Conservation (phyloP, 2,888 invertebrate genomes). For the Bhutanitis thaidina region DNA sequence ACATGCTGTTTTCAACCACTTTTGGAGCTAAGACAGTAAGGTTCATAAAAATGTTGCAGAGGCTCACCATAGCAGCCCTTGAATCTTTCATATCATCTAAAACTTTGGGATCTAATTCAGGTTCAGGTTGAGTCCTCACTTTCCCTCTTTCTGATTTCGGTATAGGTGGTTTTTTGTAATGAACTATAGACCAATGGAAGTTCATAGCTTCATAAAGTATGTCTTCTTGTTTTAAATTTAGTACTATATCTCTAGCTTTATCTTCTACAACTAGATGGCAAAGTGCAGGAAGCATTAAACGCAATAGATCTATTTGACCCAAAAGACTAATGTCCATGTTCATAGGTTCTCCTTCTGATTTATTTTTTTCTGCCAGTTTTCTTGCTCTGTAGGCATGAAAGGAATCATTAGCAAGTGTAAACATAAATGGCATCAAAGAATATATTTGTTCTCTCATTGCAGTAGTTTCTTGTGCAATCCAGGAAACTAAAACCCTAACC, state of each 20-base stretch:
- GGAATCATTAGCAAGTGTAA: conserved; percentile 89
- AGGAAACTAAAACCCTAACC: conserved; percentile 91
- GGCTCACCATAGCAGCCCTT: conserved; percentile 90
- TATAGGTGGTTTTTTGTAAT: conserved; percentile 89
- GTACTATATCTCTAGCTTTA: conserved; percentile 87
- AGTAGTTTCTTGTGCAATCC: conserved; percentile 94
- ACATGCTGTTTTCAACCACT: conserved; percentile 86
- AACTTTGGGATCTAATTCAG: conserved; percentile 85
- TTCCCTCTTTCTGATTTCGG: conserved; percentile 90
- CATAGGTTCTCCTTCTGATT: conserved; percentile 77
- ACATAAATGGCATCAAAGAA: conserved; percentile 88
- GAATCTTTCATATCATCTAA: conserved; percentile 92
- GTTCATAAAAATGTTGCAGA: conserved; percentile 96
- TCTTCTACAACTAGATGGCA: conserved; percentile 96
- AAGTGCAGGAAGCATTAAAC: conserved; percentile 91
- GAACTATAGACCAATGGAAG: conserved; percentile 92
- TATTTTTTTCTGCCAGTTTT: conserved; percentile 83
- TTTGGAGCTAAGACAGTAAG: conserved; percentile 92
- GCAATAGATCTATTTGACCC: conserved; percentile 85
- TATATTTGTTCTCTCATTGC: conserved; percentile 92
- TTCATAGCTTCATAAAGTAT: conserved; percentile 88
- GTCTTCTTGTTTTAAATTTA: conserved; percentile 89
- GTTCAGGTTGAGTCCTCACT: conserved; percentile 86
- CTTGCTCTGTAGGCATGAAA: conserved; percentile 86
- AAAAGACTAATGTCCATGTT: conserved; percentile 64